phyloP scores from a whole-genome alignment of 2,113 vertebrate species.

The Sturnira hondurensis region DNA sequence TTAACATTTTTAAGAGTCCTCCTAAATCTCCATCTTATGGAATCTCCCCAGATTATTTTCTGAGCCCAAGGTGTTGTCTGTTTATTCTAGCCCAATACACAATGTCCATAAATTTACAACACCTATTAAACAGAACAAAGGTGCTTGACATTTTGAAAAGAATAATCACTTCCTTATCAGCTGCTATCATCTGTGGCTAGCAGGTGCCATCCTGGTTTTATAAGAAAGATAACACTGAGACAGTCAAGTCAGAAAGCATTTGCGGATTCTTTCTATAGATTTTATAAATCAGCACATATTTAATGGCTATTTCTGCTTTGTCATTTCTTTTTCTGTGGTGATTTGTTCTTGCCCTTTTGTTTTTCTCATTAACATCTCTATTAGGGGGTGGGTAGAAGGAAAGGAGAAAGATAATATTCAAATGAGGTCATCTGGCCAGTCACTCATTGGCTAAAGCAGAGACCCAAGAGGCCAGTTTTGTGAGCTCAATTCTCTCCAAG shows the following conservation, averaged over 20 bases:
- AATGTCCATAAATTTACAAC: neutral
- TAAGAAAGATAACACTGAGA: slow-evolving; percentile 20
- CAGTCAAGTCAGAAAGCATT: slow-evolving; percentile 7
- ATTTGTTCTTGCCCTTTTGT: slow-evolving; percentile 16
- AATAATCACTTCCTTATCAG: slow-evolving; percentile 12
- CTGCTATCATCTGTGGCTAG: neutral
- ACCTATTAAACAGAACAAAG: neutral
- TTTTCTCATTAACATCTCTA: slow-evolving; percentile 16
- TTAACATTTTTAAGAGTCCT: neutral
- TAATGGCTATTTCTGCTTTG: neutral
- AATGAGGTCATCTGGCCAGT: slow-evolving; percentile 44
- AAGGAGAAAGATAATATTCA: slow-evolving; percentile 41
- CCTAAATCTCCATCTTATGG: neutral
- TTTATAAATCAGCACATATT: neutral
- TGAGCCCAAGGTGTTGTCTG: neutral
- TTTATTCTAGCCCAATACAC: neutral
- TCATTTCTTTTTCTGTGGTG: slow-evolving; percentile 38
- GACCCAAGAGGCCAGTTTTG: slow-evolving; percentile 3
- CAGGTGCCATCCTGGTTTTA: neutral
- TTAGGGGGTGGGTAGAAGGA: neutral
- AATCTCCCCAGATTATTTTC: neutral
- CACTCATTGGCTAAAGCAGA: neutral
- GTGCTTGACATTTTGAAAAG: neutral
- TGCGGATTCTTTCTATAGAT: neutral
- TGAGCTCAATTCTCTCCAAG: neutral